Base-by-base conservation (phyloP, 1,140 invertebrate species). In the Tetragonula clypearis region DNA sequence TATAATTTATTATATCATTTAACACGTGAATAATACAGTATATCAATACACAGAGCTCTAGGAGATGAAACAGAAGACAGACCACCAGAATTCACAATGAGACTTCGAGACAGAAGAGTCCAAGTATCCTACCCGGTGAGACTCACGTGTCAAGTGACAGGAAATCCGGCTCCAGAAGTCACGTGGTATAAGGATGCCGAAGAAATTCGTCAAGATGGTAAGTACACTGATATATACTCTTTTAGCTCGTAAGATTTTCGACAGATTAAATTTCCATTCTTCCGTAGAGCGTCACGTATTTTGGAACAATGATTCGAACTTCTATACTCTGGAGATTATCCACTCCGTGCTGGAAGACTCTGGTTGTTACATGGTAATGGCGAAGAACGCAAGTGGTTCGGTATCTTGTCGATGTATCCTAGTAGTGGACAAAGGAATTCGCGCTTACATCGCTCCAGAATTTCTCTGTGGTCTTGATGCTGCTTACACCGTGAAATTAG, bases 11-110 rank as follows among this genome's bases (percentile, higher is more conserved):
- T 49, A 8, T 49, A 49, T 49, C 9, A 8, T 41, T 41, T 6
- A 41, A 41, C 6, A 41, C 8, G 9, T 49, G 9, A 49, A 49
- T 49, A 49, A 8, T 49, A 49, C 6, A 49, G 9, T 49, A 41
- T 6, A 49, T 66, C 11, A 15, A 58, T 53, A 5, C n/a, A 8
- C 53, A 79, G 86, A 81, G 68, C 49, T 69, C 86, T 41, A 53
- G 92, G 79, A 86, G 88, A 74, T n/a, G 90, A 68, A 23, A 66
- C 81, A 12, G 91, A 93, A 73, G 94, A 95, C 35, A 89, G 96
- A 82, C 94, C 98, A 2, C 98, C 98, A 1, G 97, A 98, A 90
- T 98, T 99, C 91, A 98, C 97, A 0, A 98, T 98, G 97, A 96
- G 97, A 41, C 94, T 98, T 49, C 95, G 97, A n/a, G 97, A 98